These are phyloP conservation scores for Chelonus formosanus DNA, from an alignment of 2,888 invertebrate species.

Conservation along the genomic window DNA sequence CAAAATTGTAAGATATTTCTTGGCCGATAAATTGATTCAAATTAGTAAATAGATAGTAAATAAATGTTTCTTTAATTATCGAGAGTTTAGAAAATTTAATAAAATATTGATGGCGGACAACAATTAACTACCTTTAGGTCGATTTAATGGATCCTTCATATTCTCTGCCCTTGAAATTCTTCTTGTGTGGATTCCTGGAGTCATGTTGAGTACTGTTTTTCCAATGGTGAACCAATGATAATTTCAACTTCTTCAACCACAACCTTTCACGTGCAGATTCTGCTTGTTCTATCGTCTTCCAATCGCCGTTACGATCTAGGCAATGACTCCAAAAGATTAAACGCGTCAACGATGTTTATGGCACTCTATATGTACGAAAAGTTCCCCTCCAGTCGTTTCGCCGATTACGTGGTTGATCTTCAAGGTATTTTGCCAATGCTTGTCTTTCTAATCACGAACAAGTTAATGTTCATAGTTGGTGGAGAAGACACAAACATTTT, in stretches of 20 bases:
- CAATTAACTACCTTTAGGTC: conserved; percentile 52
- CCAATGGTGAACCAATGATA: no score
- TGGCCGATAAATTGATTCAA: no score
- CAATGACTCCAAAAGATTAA: conserved; percentile 47
- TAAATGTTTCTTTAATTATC: conserved; percentile 3
- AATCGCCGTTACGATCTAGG: not conserved
- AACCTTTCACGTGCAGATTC: no score
- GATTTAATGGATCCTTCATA: conserved; percentile 52
- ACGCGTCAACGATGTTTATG: conserved; percentile 46
- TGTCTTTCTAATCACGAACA: not conserved
- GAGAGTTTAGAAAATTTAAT: not conserved
- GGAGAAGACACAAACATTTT: no score
- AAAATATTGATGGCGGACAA: not conserved
- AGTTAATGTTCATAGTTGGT: no score
- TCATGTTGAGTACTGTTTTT: conserved; percentile 42
- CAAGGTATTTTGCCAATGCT: not conserved
- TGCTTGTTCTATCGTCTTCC: no score
- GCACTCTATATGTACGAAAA: conserved; percentile 46
- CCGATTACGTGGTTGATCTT: conserved; percentile 23
- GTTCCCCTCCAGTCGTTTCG: conserved; percentile 42
- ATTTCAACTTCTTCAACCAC: no score
- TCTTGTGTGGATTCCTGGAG: conserved; percentile 43
- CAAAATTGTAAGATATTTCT: no score
- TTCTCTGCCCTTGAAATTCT: conserved; percentile 57
- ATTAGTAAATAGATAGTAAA: no score